A percentile compares a stretch with the other conserved stretches of the same genome.
Evolutionary conservation across 2,888 invertebrate genomes (phyloP).

Genomic region (Melikaiella ostensackeni): DNA sequence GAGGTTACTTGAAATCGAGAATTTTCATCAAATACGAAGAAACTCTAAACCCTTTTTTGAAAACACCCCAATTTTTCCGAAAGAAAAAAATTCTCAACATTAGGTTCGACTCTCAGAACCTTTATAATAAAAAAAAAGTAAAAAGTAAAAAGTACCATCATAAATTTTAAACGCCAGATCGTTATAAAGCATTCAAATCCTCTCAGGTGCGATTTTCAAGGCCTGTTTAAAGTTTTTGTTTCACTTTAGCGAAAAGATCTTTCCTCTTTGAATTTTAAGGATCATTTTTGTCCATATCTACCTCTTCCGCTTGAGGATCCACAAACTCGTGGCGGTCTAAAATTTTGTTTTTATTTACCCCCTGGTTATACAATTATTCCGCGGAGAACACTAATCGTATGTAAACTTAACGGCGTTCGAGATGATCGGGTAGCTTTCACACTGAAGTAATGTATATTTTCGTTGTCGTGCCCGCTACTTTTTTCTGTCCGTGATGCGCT

Average conservation of each 20-base stretch:
- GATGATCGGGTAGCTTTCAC: conserved; percentile 26
- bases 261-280: neutral
- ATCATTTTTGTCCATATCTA: neutral
- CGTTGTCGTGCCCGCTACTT: conserved; percentile 22
- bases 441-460: conserved; percentile 29
- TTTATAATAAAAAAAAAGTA: neutral
- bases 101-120: neutral
- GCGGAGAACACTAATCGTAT: conserved; percentile 9
- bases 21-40: no score
- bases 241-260: conserved; percentile 6
- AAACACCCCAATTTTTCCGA: neutral
- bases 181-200: conserved; percentile 7
- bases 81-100: neutral
- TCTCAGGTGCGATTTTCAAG: conserved; percentile 24
- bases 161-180: neutral
- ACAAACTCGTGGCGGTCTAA: neutral
- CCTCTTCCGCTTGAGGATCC: neutral
- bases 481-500: conserved; percentile 8
- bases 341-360: conserved; percentile 18
- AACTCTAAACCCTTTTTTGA: no score
- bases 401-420: conserved; percentile 36
- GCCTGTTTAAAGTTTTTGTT: conserved; percentile 10
- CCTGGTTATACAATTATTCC: conserved; percentile 36
- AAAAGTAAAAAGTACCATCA: neutral
- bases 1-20: no score